Evolutionary conservation across 2,797 vertebrate species (phyloP).

Genomic region (Poecilia velifera): DNA sequence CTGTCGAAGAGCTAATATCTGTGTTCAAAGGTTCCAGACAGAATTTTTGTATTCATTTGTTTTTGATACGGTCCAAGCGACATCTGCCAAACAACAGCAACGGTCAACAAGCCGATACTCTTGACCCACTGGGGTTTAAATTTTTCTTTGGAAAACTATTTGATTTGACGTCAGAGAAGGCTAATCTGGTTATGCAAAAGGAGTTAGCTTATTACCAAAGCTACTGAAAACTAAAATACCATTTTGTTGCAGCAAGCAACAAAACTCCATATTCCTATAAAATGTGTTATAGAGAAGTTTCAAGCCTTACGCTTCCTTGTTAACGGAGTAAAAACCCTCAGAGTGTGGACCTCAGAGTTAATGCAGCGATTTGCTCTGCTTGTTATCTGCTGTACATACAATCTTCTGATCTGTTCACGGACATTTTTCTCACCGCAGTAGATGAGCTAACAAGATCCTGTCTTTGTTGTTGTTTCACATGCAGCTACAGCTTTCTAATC

Average conservation of each 20-base stretch:
- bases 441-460: constrained; percentile 64
- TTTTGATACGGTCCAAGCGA: too few relatives aligned
- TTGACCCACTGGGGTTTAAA: too few relatives aligned
- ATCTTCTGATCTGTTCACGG: constrained; percentile 58
- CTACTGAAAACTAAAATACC: background rate
- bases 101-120: too few relatives aligned
- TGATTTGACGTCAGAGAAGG: too few relatives aligned
- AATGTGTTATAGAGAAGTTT: constrained; percentile 14
- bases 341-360: constrained; percentile 34
- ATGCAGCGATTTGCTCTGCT: constrained; percentile 45
- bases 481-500: constrained; percentile 45
- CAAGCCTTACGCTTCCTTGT: background rate
- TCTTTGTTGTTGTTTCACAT: constrained; percentile 54
- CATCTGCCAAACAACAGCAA: too few relatives aligned
- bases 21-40: too few relatives aligned
- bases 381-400: constrained; percentile 53
- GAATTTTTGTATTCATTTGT: too few relatives aligned
- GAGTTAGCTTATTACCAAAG: too few relatives aligned
- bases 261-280: background rate
- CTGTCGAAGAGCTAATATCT: too few relatives aligned
- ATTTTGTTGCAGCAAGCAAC: background rate
- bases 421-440: constrained; percentile 59
- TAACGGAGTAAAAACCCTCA: constrained; percentile 43
- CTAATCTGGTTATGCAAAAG: too few relatives aligned
- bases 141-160: too few relatives aligned